Percentiles rank a stretch among this genome's conserved stretches.
These are phyloP conservation scores for Strix aluco DNA, from an alignment of 2,113 vertebrate species.

Conservation along the genomic window DNA sequence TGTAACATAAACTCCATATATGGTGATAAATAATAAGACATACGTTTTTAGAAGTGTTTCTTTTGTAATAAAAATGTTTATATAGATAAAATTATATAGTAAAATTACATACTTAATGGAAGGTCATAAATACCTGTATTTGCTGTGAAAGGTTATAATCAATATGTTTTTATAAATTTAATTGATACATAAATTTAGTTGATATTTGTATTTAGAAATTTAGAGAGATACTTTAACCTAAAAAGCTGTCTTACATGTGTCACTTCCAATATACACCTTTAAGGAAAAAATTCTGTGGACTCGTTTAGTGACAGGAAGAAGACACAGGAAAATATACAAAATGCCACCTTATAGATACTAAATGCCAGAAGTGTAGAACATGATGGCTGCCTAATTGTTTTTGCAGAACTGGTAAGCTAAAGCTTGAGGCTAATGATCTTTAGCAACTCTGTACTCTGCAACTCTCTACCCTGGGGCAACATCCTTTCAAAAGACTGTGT, in stretches of 20 bases:
- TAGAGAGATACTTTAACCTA: neutral
- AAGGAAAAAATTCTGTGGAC: neutral
- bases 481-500: neutral
- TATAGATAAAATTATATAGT: neutral
- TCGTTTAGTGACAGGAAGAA: neutral
- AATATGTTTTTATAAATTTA: neutral
- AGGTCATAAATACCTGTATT: neutral
- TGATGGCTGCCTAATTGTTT: neutral
- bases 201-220: neutral
- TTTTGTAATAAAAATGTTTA: neutral
- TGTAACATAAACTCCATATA: neutral
- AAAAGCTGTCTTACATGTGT: neutral
- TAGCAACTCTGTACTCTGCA: neutral
- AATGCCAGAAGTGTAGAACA: neutral
- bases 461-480: neutral
- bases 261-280: neutral
- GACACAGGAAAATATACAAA: neutral
- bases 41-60: neutral
- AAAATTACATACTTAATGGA: neutral
- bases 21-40: neutral
- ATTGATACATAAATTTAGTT: neutral
- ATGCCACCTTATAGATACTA: neutral
- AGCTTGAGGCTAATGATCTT: neutral
- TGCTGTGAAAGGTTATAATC: neutral
- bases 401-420: neutral